Conservation (phyloP, 2,888 invertebrate species). For the Hypercompe scribonia region DNA sequence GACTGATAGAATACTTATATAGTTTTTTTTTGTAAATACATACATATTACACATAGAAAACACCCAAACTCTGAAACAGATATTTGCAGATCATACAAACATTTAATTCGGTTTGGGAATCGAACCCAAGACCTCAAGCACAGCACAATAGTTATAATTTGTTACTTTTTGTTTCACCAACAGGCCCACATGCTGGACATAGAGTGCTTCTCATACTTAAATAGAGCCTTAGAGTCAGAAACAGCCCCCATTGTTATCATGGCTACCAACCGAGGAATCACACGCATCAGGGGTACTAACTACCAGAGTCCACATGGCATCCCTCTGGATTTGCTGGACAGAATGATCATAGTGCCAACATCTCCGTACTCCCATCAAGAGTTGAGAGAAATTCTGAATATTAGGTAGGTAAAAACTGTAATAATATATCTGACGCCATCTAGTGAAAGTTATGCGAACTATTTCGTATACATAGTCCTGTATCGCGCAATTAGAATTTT, state of each 20-base stretch:
- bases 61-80: too few species aligned
- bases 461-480: neutral
- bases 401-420: conserved; percentile 82
- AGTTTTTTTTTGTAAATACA: too few species aligned
- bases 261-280: conserved; percentile 99
- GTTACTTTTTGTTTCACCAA: neutral
- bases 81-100: too few species aligned
- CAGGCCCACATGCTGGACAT: conserved; percentile 99
- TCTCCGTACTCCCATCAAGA: conserved; percentile 95
- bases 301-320: conserved; percentile 98
- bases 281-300: conserved; percentile 97
- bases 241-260: conserved; percentile 99
- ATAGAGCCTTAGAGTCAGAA: conserved; percentile 98
- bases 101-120: too few species aligned
- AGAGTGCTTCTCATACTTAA: conserved; percentile 99
- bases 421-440: neutral
- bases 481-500: neutral
- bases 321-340: conserved; percentile 97
- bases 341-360: conserved; percentile 98
- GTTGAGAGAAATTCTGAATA: conserved; percentile 95
- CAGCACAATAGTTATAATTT: too few species aligned
- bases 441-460: too few species aligned
- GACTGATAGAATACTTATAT: too few species aligned
- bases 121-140: too few species aligned
- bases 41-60: too few species aligned